A percentile compares a stretch with the other conserved stretches of the same genome.
phyloP scores from a whole-genome alignment of 2,797 vertebrate species.

The Malurus leucopterus region DNA sequence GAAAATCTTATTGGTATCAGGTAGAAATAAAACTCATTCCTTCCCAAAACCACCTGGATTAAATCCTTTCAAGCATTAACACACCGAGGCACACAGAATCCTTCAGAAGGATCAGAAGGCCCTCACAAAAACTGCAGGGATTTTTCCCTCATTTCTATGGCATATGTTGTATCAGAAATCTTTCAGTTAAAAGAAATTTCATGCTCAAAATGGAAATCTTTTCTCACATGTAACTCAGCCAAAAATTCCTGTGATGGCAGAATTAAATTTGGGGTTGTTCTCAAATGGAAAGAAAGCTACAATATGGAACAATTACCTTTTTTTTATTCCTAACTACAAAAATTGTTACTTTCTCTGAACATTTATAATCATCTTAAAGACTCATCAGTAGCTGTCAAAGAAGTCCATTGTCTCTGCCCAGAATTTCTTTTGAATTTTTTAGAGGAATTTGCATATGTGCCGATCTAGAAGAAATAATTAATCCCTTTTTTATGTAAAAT shows the following conservation, averaged over 20 bases:
- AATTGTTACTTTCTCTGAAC: conserved; percentile 22
- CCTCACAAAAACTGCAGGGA: not conserved
- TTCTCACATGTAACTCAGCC: conserved; percentile 54
- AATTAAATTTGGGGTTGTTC: conserved; percentile 42
- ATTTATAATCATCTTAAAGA: conserved; percentile 1
- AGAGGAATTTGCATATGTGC: not conserved
- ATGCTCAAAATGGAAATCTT: conserved; percentile 39
- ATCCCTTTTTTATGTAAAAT: not conserved
- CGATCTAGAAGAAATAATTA: conserved; percentile 20
- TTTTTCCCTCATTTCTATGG: not conserved
- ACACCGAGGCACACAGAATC: not conserved
- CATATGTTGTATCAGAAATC: conserved; percentile 45
- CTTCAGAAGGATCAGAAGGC: not conserved
- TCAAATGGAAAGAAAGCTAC: conserved; percentile 27
- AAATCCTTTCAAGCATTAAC: not conserved
- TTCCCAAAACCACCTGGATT: not conserved
- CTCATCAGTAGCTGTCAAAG: not conserved
- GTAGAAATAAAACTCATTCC: conserved; percentile 1
- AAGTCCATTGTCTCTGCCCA: conserved; percentile 6
- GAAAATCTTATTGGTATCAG: not conserved
- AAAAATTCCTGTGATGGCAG: conserved; percentile 42
- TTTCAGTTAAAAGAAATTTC: conserved; percentile 34
- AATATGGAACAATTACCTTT: conserved; percentile 32
- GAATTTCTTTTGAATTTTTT: not conserved
- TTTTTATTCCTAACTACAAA: conserved; percentile 11